Base-by-base conservation (phyloP, 2,113 vertebrate species). In the Choloepus hoffmanni region DNA sequence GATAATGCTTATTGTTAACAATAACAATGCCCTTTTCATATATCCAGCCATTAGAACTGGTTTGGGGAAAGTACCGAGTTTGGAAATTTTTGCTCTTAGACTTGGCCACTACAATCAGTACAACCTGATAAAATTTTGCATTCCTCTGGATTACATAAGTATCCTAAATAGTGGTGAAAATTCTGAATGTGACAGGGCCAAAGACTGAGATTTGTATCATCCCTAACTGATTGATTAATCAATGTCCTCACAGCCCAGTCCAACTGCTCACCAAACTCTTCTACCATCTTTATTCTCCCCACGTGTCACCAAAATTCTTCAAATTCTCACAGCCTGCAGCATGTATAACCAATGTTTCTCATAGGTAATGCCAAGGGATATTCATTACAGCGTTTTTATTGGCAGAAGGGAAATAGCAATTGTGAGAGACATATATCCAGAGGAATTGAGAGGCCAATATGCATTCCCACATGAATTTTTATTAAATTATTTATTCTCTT, bases 131-230 rank as follows among this genome's bases (percentile, higher is more conserved):
- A 33, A 12, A 70, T 70, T 81, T 10, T 92, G 1, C n/a, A 92
- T 63, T 92, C 55, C 3, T 96, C 62, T 78, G 62, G 76, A 85
- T 43, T 91, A 48, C 36, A 1, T 19, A 50, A 33, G 4, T 68
- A 85, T 81, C 28, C 19, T 53, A 91, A 91, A 33, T 21, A 62
- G 24, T 30, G 9, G 72, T 95, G 21, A n/a, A 63, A 94, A 74
- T 40, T 19, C 21, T 40, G 13, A 85, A 40, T 60, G 67, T 55
- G 14, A 85, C 7, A 30, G 15, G 26, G 72, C 2, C 43, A 77
- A 76, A 43, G 1, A 60, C 65, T 81, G 19, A 70, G 15, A 30
- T 45, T 36, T 36, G 36, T 36, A 36, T 36, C 36, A 36, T 36
- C 36, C 28, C 33, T 86, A 10, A 55, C 0, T 13, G 33, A 40